phyloP scores from a whole-genome alignment of 2,888 invertebrate species.

The Alsophila aescularia region DNA sequence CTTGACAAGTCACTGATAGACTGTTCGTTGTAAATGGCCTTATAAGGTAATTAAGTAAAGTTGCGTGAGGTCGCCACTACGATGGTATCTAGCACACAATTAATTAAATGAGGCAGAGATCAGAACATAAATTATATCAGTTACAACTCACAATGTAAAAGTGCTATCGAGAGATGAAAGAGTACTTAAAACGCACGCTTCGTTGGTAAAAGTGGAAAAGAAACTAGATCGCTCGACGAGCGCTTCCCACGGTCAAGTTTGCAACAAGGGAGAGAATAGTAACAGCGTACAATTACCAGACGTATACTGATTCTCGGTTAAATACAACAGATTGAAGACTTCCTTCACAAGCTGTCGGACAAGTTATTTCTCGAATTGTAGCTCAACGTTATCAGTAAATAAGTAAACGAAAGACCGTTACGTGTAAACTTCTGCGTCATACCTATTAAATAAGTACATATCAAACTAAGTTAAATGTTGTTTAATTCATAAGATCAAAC shows the following conservation, averaged over 20 bases:
- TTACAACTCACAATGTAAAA: conserved; percentile 18
- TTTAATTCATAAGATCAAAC: not conserved
- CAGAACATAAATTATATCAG: conserved; percentile 8
- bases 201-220: conserved; percentile 65
- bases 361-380: not conserved
- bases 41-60: conserved; percentile 17
- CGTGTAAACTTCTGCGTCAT: not conserved
- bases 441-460: not conserved
- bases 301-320: conserved; percentile 24
- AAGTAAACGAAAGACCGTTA: not conserved
- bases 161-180: conserved; percentile 23
- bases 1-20: conserved; percentile 6
- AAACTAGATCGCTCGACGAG: conserved; percentile 40
- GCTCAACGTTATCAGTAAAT: not conserved
- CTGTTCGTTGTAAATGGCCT: conserved; percentile 3
- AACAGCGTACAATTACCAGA: conserved; percentile 22
- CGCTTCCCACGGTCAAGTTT: conserved; percentile 69
- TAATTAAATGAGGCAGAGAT: conserved; percentile 14
- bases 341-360: not conserved
- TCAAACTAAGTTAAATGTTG: not conserved
- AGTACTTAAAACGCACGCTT: conserved; percentile 21
- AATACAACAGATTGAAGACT: not conserved
- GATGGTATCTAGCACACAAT: conserved; percentile 14
- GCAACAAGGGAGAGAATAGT: conserved; percentile 52
- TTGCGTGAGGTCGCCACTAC: conserved; percentile 5